These are phyloP conservation scores for Protobothrops flavoviridis DNA, from an alignment of 2,113 vertebrate genomes.

Conservation along the genomic window DNA sequence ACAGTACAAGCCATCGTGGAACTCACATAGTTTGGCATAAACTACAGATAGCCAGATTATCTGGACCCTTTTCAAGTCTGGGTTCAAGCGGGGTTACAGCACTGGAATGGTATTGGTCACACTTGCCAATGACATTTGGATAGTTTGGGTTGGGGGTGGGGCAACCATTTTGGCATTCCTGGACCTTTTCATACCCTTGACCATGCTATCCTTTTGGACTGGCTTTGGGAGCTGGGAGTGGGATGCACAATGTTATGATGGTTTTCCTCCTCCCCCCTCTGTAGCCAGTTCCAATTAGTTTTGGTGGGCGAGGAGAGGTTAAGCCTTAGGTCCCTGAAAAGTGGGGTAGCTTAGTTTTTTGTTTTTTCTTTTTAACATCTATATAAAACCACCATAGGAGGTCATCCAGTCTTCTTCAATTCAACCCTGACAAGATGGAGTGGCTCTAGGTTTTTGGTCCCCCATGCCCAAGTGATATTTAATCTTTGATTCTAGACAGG, in stretches of 20 bases:
- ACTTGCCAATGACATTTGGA: not conserved
- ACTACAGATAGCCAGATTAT: not conserved
- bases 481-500: too few relatives aligned
- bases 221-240: not conserved
- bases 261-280: not conserved
- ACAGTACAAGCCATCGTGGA: not conserved
- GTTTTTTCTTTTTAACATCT: not conserved
- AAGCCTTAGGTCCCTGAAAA: too few relatives aligned
- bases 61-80: not conserved
- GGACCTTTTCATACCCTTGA: not conserved
- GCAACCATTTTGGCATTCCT: not conserved
- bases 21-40: not conserved
- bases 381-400: not conserved
- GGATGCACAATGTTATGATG: not conserved
- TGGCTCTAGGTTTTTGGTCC: too few relatives aligned
- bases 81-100: not conserved
- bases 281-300: too few relatives aligned
- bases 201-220: not conserved
- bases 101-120: not conserved
- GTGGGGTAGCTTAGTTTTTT: too few relatives aligned
- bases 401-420: not conserved
- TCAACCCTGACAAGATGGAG: not conserved
- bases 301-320: too few relatives aligned
- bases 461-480: too few relatives aligned
- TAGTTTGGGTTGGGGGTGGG: not conserved